A percentile compares a stretch with the other conserved stretches of the same genome.
Evolutionary conservation across 2,888 invertebrate genomes (phyloP).

Genomic region (Aplocera efformata): DNA sequence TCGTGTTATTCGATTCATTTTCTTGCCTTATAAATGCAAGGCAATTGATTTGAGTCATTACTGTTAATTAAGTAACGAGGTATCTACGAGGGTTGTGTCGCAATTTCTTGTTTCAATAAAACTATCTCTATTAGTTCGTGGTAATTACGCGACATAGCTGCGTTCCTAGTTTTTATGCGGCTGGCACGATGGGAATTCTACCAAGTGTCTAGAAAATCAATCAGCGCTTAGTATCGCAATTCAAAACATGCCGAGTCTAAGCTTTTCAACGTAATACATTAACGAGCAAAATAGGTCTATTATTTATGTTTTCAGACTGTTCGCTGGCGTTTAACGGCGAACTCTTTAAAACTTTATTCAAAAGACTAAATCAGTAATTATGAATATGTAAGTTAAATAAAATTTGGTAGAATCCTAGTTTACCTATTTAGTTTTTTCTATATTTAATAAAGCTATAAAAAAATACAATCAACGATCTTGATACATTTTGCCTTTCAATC

Average conservation of each 20-base stretch:
- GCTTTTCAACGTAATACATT: conserved; percentile 6
- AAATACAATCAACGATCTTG: no score
- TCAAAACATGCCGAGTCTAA: conserved; percentile 21
- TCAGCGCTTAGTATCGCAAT: conserved; percentile 38
- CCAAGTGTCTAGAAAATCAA: conserved; percentile 68
- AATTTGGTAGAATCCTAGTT: no score
- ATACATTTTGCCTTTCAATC: no score
- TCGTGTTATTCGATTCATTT: conserved; percentile 35
- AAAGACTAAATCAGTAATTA: no score
- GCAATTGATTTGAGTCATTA: conserved; percentile 54
- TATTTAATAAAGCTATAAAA: no score
- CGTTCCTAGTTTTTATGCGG: conserved; percentile 43
- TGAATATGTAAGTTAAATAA: no score
- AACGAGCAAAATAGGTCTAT: no score
- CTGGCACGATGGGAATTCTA: conserved; percentile 55
- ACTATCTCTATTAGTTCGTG: conserved; percentile 54
- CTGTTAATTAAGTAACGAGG: conserved; percentile 54
- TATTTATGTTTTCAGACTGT: no score
- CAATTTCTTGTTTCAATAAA: conserved; percentile 71
- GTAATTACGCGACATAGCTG: conserved; percentile 48
- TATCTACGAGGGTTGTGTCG: conserved; percentile 50
- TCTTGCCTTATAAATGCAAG: conserved; percentile 44
- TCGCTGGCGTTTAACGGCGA: no score
- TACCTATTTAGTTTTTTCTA: no score
- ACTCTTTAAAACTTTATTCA: no score